Evolutionary conservation across 2,797 vertebrate genomes (phyloP).

Genomic region (Rachycentron canadum): DNA sequence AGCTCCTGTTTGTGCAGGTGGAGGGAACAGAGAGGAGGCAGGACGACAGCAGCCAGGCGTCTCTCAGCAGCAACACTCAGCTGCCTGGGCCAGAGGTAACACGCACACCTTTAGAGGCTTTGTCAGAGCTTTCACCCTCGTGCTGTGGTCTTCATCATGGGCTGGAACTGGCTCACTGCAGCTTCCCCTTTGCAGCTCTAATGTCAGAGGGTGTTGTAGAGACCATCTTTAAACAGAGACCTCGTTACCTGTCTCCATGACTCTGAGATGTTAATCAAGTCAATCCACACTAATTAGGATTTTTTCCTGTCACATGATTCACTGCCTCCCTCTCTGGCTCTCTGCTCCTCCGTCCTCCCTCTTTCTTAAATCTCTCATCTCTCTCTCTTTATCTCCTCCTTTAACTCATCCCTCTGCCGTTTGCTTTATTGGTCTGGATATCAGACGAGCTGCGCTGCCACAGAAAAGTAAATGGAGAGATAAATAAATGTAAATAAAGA

Average conservation of each 20-base stretch:
- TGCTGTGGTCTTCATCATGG: not conserved
- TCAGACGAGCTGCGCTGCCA: constrained; percentile 18
- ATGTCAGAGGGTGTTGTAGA: too few relatives aligned
- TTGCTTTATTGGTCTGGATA: constrained; percentile 34
- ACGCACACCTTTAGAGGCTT: not conserved
- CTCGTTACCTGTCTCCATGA: not conserved
- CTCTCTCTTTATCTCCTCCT: constrained; percentile 25
- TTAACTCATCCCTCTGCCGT: constrained; percentile 34
- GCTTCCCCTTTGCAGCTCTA: too few relatives aligned
- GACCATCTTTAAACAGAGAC: not conserved
- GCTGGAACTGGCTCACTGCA: not conserved
- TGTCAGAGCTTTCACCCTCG: not conserved
- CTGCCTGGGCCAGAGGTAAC: constrained; percentile 69
- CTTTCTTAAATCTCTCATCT: constrained; percentile 29
- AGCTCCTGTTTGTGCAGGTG: constrained; percentile 42
- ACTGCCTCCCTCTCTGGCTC: constrained; percentile 50
- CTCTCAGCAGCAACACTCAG: not conserved
- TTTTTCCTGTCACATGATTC: constrained; percentile 72
- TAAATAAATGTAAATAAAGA: constrained; percentile 46
- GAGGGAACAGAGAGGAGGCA: constrained; percentile 44
- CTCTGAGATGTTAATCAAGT: constrained; percentile 72
- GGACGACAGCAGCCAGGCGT: constrained; percentile 24
- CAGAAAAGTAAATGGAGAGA: constrained; percentile 31
- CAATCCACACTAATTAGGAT: constrained; percentile 79
- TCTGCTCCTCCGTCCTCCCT: constrained; percentile 20